phyloP scores from a whole-genome alignment of 2,113 vertebrate genomes.

The Rhinolophus sinicus region DNA sequence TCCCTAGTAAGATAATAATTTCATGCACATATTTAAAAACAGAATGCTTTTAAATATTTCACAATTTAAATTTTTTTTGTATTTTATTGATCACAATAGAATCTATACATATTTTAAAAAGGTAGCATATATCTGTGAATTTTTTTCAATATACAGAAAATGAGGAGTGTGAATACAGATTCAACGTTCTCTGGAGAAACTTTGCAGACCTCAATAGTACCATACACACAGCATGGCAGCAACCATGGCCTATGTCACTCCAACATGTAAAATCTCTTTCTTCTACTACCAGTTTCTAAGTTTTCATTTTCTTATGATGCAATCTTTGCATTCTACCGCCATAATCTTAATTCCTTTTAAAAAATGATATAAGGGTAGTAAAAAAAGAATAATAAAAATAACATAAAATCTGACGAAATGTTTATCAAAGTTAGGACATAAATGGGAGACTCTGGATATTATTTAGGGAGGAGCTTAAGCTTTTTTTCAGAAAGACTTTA shows the following conservation, averaged over 20 bases:
- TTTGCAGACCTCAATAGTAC: not conserved
- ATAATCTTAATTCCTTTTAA: not conserved
- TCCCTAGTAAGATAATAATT: not conserved
- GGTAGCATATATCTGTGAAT: not conserved
- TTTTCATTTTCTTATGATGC: not conserved
- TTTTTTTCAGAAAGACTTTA: not conserved
- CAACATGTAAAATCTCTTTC: not conserved
- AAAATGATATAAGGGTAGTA: not conserved
- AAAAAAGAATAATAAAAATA: not conserved
- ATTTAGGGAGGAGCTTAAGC: not conserved
- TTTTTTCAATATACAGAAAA: not conserved
- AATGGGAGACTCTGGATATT: not conserved
- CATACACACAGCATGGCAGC: accelerated
- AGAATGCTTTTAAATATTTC: not conserved
- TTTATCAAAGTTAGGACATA: not conserved
- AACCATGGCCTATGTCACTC: not conserved
- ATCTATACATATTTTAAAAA: not conserved
- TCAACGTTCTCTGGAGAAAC: not conserved
- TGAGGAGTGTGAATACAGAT: not conserved
- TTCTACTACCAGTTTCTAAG: not conserved
- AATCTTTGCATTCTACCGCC: not conserved
- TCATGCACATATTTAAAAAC: not conserved
- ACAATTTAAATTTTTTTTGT: not conserved
- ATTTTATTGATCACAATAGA: not conserved
- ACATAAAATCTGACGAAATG: not conserved